Evolutionary conservation across 2,888 invertebrate genomes (phyloP), one percentile per base, ranked within the genome.

Genomic region (Zaprionus lineosus): DNA sequence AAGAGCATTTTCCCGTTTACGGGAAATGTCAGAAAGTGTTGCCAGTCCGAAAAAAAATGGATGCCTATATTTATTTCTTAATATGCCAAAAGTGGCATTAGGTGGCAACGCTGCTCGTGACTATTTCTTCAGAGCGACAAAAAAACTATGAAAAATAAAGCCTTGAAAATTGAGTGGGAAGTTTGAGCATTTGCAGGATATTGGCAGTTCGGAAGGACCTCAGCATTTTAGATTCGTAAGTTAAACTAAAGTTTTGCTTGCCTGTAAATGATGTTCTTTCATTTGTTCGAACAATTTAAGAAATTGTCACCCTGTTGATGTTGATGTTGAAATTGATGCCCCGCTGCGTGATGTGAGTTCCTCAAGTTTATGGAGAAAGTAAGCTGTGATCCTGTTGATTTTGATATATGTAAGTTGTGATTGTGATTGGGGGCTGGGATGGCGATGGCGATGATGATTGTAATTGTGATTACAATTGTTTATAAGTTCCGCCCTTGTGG

Each of bases 251-350:
- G 55, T 68, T 75, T 47, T 52, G 46, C 55, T 53, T 51, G 50
- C 46, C 57, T 55, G 58, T 40, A 59, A 63, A 61, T 63, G 68
- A 44, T 59, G 47, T 58, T 67, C 43, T 56, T 51, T 83, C 73
- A 83, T 79, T 79, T 85, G 76, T 59, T 58, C 53, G 39, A 68
- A 71, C 61, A 72, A 78, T 79, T 82, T 82, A 75, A 75, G 83
- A 83, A 83, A 79, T 79, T 79, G 83, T 83, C 72, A 58, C 51
- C 65, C n/a, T n/a, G n/a, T n/a, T n/a, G n/a, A n/a, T n/a, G n/a
- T n/a, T n/a, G n/a, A n/a, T n/a, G n/a, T n/a, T n/a, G n/a, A 31
- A 37, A 59, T 48, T 59, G 51, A 50, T 43, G 70, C 53, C 61
- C 16, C 50, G 1, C 33, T 21, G 18, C 50, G 4, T 29, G 40